phyloP scores from a whole-genome alignment of 2,113 vertebrate species.

The chimpanzee (Pan troglodytes) region NHGRI_mPanTro3-v2.1_pri NC_072414.2:64271001-64271500 shows the following conservation, averaged over 20 bases:
- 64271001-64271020: too few species aligned
- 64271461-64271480: background rate
- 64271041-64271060: too few species aligned
- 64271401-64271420: background rate
- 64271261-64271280: constrained; percentile 13
- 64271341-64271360: background rate
- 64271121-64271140: too few species aligned
- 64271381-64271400: background rate
- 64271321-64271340: background rate
- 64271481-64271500: background rate
- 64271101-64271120: too few species aligned
- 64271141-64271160: too few species aligned
- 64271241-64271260: background rate
- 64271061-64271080: too few species aligned
- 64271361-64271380: background rate
- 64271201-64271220: background rate
- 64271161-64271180: too few species aligned
- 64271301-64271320: background rate
- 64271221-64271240: constrained; percentile 4
- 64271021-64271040: too few species aligned
- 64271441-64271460: constrained; percentile 24
- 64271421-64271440: background rate
- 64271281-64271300: background rate
- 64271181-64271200: too few species aligned
- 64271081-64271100: too few species aligned